These are phyloP conservation scores for Phaetusa simplex DNA, from an alignment of 2,113 vertebrate species.

Conservation along the genomic window DNA sequence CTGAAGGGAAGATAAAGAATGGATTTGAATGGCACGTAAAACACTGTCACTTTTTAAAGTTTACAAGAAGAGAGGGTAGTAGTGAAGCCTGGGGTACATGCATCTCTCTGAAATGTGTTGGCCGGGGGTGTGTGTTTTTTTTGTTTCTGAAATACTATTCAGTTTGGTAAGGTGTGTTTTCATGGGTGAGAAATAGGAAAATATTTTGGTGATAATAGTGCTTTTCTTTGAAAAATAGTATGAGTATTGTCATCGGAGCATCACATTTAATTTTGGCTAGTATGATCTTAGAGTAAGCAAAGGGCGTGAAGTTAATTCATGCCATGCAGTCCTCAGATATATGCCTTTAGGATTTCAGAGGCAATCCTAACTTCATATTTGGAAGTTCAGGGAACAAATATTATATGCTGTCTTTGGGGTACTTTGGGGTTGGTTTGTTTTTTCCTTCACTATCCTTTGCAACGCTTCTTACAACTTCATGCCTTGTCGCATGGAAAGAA, in stretches of 20 bases:
- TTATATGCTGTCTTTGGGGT: background rate
- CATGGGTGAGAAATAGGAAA: background rate
- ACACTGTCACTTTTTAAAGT: background rate
- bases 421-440: background rate
- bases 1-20: background rate
- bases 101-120: background rate
- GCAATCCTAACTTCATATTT: background rate
- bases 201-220: background rate
- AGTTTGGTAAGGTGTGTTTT: background rate
- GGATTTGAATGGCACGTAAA: background rate
- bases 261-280: background rate
- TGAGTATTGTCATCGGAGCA: background rate
- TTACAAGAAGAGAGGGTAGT: background rate
- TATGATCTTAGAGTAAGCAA: background rate
- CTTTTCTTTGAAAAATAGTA: background rate
- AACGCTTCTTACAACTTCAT: rapidly evolving
- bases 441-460: background rate
- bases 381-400: background rate
- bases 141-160: background rate
- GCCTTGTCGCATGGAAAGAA: background rate
- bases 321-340: background rate
- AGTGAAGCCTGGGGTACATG: background rate
- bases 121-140: rapidly evolving
- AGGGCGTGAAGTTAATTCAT: background rate
- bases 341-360: background rate